Conservation (phyloP, 2,113 vertebrate species). For the Plestiodon gilberti region DNA sequence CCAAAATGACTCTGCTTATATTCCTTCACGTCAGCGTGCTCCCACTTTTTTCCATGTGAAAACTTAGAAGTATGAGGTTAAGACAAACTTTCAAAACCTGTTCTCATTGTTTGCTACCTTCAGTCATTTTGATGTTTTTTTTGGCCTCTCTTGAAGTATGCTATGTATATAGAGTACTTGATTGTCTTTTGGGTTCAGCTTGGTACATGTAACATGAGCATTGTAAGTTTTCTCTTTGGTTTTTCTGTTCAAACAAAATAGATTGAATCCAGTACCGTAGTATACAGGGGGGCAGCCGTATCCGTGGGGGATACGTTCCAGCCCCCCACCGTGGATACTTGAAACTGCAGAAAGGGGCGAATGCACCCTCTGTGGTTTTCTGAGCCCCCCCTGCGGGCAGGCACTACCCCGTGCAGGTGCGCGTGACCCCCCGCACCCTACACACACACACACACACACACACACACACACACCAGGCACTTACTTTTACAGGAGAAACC, state of each 20-base stretch:
- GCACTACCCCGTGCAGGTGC: too few relatives aligned
- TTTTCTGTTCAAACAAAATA: background rate
- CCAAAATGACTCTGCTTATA: background rate
- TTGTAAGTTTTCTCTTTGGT: background rate
- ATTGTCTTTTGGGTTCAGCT: background rate
- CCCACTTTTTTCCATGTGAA: background rate
- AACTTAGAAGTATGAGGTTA: background rate
- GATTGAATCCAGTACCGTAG: too few relatives aligned
- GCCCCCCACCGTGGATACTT: too few relatives aligned
- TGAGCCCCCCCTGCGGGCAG: too few relatives aligned
- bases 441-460: too few relatives aligned
- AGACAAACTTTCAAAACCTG: background rate
- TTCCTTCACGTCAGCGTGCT: slow-evolving; percentile 16
- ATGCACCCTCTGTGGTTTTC: too few relatives aligned
- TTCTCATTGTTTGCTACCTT: background rate
- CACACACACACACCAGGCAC: too few relatives aligned
- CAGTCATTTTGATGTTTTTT: background rate
- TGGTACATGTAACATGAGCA: background rate
- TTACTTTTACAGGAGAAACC: too few relatives aligned
- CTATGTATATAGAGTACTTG: background rate
- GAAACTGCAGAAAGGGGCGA: too few relatives aligned
- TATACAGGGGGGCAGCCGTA: too few relatives aligned
- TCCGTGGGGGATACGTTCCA: too few relatives aligned
- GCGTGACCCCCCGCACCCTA: too few relatives aligned
- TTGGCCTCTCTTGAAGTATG: background rate